These are phyloP conservation scores for Crotalus viridis DNA, from an alignment of 2,113 vertebrate species.

Conservation along the genomic window DNA sequence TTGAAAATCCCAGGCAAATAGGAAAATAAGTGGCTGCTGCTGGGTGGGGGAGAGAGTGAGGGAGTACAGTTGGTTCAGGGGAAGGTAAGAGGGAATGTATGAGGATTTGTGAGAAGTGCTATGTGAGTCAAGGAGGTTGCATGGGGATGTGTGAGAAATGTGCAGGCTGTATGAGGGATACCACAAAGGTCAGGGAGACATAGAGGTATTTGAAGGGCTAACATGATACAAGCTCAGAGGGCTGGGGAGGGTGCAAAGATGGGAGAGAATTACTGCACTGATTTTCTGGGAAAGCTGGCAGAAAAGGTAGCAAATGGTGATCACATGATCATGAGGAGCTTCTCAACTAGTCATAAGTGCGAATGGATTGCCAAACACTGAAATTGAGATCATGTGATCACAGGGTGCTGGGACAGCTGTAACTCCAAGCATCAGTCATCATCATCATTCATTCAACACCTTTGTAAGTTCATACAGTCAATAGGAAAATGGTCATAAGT, in stretches of 20 bases:
- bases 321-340: not conserved
- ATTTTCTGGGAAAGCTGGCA: not conserved
- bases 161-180: not conserved
- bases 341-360: not conserved
- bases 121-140: not conserved
- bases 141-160: not conserved
- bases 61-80: not conserved
- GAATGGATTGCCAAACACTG: not conserved
- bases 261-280: not conserved
- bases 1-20: not conserved
- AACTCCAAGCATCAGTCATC: not conserved
- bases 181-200: not conserved
- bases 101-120: not conserved
- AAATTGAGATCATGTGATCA: not conserved
- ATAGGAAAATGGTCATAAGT: not conserved
- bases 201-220: not conserved
- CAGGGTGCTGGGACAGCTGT: not conserved
- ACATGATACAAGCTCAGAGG: not conserved
- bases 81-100: not conserved
- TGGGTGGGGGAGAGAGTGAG: not conserved
- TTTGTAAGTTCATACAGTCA: not conserved
- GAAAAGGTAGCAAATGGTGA: not conserved
- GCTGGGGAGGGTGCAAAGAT: not conserved
- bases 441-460: not conserved
- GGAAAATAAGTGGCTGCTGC: not conserved